Evolutionary conservation across 2,113 vertebrate species (phyloP).

Genomic region (Mionectes macconnelli): DNA sequence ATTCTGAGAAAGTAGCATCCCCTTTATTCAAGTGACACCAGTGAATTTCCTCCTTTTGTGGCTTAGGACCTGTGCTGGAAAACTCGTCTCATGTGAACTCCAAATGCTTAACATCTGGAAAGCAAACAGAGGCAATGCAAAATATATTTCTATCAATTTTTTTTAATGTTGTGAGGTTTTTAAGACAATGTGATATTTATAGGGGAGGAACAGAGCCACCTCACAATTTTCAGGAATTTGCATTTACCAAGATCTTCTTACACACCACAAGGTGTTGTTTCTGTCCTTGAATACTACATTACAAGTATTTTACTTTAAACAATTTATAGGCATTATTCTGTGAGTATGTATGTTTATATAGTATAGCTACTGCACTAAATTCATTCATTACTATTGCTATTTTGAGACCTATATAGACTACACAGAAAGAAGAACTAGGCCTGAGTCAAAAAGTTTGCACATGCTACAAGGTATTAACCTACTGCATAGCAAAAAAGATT

Average conservation of each 20-base stretch:
- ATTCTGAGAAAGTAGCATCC: background rate
- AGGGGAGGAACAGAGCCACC: background rate
- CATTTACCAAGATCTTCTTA: background rate
- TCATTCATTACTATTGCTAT: fast-evolving
- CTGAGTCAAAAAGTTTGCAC: background rate
- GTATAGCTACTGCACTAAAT: background rate
- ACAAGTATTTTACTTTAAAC: background rate
- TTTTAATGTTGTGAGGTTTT: fast-evolving
- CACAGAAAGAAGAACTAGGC: background rate
- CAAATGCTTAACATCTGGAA: background rate
- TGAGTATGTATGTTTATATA: background rate
- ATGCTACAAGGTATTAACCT: background rate
- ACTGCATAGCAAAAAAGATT: background rate
- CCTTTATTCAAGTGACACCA: background rate
- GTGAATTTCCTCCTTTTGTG: background rate
- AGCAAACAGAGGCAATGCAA: background rate
- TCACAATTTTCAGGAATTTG: background rate
- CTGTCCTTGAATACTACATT: background rate
- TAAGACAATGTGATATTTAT: background rate
- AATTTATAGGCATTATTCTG: background rate
- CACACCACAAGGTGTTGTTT: background rate
- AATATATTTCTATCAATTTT: background rate
- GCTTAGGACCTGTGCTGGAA: background rate
- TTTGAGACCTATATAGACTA: background rate
- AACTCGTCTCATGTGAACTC: background rate